phyloP scores from a whole-genome alignment of 2,888 invertebrate species.

The Brenthis ino region DNA sequence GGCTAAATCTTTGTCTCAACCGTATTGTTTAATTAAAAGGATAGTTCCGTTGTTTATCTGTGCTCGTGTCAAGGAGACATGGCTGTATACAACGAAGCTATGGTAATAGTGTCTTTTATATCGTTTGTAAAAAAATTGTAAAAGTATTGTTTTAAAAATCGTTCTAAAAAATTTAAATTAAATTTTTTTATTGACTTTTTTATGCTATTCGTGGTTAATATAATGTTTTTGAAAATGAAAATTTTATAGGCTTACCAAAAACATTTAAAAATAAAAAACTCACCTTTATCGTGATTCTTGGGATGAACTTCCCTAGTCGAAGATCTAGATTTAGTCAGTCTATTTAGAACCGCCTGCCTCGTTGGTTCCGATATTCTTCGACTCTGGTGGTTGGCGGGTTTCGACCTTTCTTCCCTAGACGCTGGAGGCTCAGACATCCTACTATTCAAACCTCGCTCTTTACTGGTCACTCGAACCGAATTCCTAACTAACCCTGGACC shows the following conservation, averaged over 20 bases:
- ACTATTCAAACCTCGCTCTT: slow-evolving; percentile 82
- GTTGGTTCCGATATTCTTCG: slow-evolving; percentile 69
- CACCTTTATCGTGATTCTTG: slow-evolving; percentile 70
- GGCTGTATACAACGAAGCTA: neutral
- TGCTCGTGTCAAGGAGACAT: slow-evolving; percentile 22
- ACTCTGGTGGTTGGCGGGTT: slow-evolving; percentile 67
- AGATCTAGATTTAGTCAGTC: slow-evolving; percentile 76
- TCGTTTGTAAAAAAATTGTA: neutral
- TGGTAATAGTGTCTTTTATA: neutral
- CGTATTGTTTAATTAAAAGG: slow-evolving; percentile 27
- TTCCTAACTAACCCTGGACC: slow-evolving; percentile 75
- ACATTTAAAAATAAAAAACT: slow-evolving; percentile 7
- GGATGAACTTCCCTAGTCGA: slow-evolving; percentile 75
- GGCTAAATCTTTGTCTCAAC: slow-evolving; percentile 24
- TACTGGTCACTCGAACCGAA: slow-evolving; percentile 66
- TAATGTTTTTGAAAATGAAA: too few species aligned
- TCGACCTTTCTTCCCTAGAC: slow-evolving; percentile 63
- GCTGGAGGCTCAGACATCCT: slow-evolving; percentile 82
- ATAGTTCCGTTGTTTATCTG: slow-evolving; percentile 29
- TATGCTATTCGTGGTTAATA: neutral
- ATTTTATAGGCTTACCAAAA: neutral
- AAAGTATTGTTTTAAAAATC: neutral
- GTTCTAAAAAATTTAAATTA: neutral
- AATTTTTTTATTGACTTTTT: neutral
- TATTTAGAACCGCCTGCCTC: slow-evolving; percentile 65